Evolutionary conservation across 92 coral and sea anemone species (phyloP).

Genomic region (Umimayanthus kanabou): DNA sequence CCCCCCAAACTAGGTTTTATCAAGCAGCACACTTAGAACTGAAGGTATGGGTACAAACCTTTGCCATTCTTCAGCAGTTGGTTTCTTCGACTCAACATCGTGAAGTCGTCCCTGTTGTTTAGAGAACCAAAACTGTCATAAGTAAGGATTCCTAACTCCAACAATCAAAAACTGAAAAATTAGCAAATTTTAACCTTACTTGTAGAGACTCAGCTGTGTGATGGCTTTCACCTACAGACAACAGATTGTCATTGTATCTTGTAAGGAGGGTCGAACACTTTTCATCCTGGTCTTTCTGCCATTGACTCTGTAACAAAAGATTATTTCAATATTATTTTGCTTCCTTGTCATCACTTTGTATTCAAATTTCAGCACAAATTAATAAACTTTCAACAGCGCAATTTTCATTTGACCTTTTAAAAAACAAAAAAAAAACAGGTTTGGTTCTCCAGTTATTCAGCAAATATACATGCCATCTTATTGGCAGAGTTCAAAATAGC

Average conservation of each 20-base stretch:
- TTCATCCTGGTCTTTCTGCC: slow-evolving; percentile 27
- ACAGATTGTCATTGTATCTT: slow-evolving; percentile 14
- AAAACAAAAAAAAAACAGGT: too few species aligned
- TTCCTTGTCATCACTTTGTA: neutral
- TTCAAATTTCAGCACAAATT: too few species aligned
- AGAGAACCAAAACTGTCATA: neutral
- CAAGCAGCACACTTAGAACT: too few species aligned
- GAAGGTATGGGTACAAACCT: neutral
- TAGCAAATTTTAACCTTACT: neutral
- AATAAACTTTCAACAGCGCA: neutral
- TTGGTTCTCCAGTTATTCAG: too few species aligned
- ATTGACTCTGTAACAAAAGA: slow-evolving; percentile 12
- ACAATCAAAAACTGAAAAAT: neutral
- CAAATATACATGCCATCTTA: neutral
- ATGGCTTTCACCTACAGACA: slow-evolving; percentile 20
- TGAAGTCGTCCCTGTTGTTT: neutral
- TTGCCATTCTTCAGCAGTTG: slow-evolving; percentile 31
- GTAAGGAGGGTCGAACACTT: slow-evolving; percentile 13
- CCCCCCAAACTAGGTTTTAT: too few species aligned
- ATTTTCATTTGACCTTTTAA: too few species aligned
- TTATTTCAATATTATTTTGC: too few species aligned
- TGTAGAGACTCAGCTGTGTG: slow-evolving; percentile 4
- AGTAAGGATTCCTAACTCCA: neutral
- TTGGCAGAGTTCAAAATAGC: too few species aligned
- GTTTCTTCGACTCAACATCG: neutral